Percentiles rank a stretch among this genome's conserved stretches.
phyloP scores from a whole-genome alignment of 2,888 invertebrate genomes.

The Linnaemya tessellans region DNA sequence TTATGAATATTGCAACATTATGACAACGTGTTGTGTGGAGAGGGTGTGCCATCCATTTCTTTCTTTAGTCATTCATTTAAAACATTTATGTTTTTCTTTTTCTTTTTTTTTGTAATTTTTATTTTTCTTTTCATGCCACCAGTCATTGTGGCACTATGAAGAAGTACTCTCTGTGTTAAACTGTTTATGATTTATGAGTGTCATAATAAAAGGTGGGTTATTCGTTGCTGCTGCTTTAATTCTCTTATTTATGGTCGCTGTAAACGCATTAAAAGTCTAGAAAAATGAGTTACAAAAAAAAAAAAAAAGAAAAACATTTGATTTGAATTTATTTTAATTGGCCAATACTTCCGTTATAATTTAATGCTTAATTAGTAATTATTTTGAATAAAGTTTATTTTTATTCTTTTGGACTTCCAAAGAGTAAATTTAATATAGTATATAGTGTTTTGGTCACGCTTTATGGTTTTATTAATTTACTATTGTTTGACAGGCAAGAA shows the following conservation, averaged over 20 bases:
- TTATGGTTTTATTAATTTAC: neutral
- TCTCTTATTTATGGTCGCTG: constrained; percentile 63
- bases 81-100: constrained; percentile 9
- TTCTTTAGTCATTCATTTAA: constrained; percentile 49
- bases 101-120: neutral
- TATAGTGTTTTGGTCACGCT: neutral
- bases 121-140: constrained; percentile 22
- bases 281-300: constrained; percentile 21
- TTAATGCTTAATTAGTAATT: constrained; percentile 60
- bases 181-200: constrained; percentile 72
- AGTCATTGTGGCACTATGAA: constrained; percentile 48
- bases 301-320: constrained; percentile 33
- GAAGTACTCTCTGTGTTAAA: constrained; percentile 63
- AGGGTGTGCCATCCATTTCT: constrained; percentile 59
- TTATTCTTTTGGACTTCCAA: constrained; percentile 15
- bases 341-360: constrained; percentile 65
- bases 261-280: constrained; percentile 62
- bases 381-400: constrained; percentile 21
- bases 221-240: constrained; percentile 29
- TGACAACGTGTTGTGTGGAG: constrained; percentile 44
- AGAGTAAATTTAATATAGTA: neutral
- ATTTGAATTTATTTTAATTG: constrained; percentile 70
- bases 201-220: constrained; percentile 69
- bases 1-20: constrained; percentile 63
- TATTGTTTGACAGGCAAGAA: neutral